Percentiles rank a stretch among this genome's conserved stretches.
Conservation (phyloP, 2,888 invertebrate genomes). For the Cotesia congregata region DNA sequence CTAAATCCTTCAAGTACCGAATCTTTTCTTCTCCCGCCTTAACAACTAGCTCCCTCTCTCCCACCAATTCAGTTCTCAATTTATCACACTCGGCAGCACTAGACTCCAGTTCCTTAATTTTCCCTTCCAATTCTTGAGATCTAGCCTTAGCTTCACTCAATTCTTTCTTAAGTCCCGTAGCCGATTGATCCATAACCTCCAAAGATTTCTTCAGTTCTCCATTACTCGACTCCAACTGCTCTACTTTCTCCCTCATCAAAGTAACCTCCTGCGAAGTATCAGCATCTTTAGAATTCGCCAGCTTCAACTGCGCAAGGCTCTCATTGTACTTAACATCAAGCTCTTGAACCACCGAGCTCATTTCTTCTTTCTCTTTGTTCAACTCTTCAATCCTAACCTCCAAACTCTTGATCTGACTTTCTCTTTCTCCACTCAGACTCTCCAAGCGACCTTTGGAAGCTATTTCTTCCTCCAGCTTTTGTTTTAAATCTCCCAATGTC, state of each 20-base stretch:
- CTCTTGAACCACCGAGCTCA: constrained; percentile 25
- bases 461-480: constrained; percentile 41
- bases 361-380: constrained; percentile 52
- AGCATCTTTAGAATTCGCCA: constrained; percentile 45
- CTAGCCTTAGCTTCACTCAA: constrained; percentile 45
- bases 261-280: constrained; percentile 49
- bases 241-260: constrained; percentile 50
- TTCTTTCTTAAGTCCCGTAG: constrained; percentile 51
- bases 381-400: constrained; percentile 48
- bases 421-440: constrained; percentile 43
- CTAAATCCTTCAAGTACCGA: not conserved
- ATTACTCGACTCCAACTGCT: constrained; percentile 42
- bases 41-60: constrained; percentile 34
- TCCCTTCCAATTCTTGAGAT: not conserved
- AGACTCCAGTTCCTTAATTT: not conserved
- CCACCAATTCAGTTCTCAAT: not conserved
- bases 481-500: constrained; percentile 46
- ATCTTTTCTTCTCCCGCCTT: constrained; percentile 28
- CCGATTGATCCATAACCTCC: constrained; percentile 50
- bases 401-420: constrained; percentile 47
- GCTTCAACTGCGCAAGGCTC: constrained; percentile 44
- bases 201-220: constrained; percentile 38
- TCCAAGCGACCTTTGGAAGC: constrained; percentile 40
- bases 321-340: constrained; percentile 49
- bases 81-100: not conserved